These are phyloP conservation scores for Sylvilagus floridanus DNA, from an alignment of 2,797 vertebrate species.

Conservation along the genomic window DNA sequence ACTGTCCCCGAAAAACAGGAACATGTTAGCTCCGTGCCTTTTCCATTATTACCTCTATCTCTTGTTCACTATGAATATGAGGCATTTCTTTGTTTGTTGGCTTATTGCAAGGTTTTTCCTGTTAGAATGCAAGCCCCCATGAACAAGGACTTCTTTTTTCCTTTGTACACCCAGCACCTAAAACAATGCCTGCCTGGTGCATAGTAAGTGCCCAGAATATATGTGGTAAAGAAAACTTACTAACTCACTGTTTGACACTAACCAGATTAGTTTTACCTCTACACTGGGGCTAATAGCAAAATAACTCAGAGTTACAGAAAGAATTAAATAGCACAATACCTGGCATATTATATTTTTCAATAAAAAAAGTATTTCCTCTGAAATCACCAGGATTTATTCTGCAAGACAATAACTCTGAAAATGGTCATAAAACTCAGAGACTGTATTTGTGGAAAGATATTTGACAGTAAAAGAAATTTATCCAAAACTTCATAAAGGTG, in stretches of 20 bases:
- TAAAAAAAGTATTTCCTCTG: not conserved
- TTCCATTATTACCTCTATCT: not conserved
- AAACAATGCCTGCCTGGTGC: too few relatives aligned
- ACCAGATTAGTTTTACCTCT: not conserved
- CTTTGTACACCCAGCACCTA: too few relatives aligned
- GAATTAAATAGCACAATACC: not conserved
- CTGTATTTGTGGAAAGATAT: not conserved
- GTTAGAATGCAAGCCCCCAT: not conserved
- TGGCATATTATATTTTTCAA: not conserved
- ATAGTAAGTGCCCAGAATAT: not conserved
- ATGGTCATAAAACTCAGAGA: not conserved
- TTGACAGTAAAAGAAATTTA: not conserved
- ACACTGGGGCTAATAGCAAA: not conserved
- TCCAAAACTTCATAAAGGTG: not conserved
- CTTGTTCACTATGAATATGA: not conserved
- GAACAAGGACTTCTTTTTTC: not conserved
- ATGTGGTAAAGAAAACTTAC: not conserved
- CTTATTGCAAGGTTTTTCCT: not conserved
- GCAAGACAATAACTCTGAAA: not conserved
- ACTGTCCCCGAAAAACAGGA: not conserved
- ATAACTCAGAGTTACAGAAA: not conserved
- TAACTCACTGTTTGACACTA: not conserved
- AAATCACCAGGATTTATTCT: conserved; percentile 7
- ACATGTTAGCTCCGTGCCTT: not conserved
- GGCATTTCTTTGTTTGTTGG: not conserved